Base-by-base conservation (phyloP, 35 echinoderm and acorn worm genomes). In the Apostichopus japonicus region DNA sequence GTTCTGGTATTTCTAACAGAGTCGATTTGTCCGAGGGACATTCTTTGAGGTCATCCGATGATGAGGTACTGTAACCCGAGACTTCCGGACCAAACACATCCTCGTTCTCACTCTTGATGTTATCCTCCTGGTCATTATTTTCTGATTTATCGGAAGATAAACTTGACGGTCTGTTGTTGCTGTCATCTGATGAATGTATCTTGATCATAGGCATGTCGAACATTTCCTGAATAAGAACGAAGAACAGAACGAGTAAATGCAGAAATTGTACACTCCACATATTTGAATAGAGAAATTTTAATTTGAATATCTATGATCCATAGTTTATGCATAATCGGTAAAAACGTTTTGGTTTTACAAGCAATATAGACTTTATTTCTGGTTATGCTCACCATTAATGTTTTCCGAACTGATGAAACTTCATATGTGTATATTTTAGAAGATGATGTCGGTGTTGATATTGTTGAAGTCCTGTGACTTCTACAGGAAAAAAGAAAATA, bases 181-280 rank as follows among this genome's bases (percentile, higher is more conserved):
- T 93, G 13, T 97, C 93, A 10, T 86, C 80, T 10, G 93, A 92
- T 5, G 86, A 87, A 10, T 89, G 72, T 58, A 94, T 93, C 62
- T 94, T 94, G 75, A 97, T 97, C 95, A 97, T 94, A 25, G 95
- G 95, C 95, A 97, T 97, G 86, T 97, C 95, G 72, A 94, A 97
- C 16, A 92, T 92, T 77, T 97, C 95, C 95, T 97, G 91, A 6
- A 44, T 44, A 44, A 44, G 33, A 25, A 25, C 25, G 25, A 44
- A 44, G 33, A 44, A 44, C 33, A 44, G 33, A 44, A 44, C 4
- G 33, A 44, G 33, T 44, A 44, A 44, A 44, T 44, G 33, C 33
- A 44, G 33, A 44, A 44, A 44, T 33, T 33, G 27, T 0, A 33
- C 1, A 33, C 27, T 33, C 27, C 1, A 33, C 27, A 33, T 44